Conservation (phyloP, 2,113 vertebrate genomes). For the Coryphaenoides rupestris region DNA sequence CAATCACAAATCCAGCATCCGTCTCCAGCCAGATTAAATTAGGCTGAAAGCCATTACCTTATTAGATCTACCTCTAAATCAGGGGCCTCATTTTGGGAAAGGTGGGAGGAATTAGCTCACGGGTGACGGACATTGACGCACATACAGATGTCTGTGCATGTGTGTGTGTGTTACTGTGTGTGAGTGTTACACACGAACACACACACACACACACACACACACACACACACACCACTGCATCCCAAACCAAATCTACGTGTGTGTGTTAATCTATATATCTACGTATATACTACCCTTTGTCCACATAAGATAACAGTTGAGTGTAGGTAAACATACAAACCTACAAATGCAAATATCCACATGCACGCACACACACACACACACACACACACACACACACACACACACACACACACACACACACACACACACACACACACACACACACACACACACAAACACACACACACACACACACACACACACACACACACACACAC, state of each 20-base stretch:
- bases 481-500: no score
- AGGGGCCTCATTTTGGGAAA: constrained; percentile 36
- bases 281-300: no score
- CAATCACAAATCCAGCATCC: constrained; percentile 65
- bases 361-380: no score
- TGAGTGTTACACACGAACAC: neutral
- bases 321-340: no score
- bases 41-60: constrained; percentile 66
- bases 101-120: constrained; percentile 46
- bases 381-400: no score
- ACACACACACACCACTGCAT: neutral
- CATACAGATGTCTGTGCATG: constrained; percentile 37
- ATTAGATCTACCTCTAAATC: constrained; percentile 64
- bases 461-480: no score
- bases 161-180: no score
- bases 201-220: neutral
- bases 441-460: no score
- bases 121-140: constrained; percentile 1
- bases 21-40: constrained; percentile 70
- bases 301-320: no score
- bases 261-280: neutral
- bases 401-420: no score
- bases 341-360: no score
- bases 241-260: neutral
- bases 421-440: no score